Conservation (phyloP, 2,888 invertebrate genomes). For the Acrobeloides nanus region DNA sequence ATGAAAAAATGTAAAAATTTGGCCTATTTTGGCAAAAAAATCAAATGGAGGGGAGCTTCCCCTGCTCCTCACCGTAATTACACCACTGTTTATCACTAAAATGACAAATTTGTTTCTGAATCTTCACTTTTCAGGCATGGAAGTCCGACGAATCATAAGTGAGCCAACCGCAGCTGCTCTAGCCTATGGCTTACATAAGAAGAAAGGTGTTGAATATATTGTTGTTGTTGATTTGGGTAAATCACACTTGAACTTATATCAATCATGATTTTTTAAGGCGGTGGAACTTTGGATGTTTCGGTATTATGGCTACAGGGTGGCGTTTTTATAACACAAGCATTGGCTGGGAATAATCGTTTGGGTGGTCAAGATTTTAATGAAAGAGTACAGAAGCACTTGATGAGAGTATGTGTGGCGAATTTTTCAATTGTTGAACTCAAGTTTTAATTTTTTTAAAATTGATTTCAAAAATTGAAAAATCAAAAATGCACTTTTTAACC, state of each 20-base stretch:
- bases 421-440: constrained; percentile 2
- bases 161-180: constrained; percentile 60
- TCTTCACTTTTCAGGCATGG: constrained; percentile 51
- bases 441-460: constrained; percentile 7
- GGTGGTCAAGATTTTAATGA: constrained; percentile 60
- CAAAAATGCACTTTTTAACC: neutral
- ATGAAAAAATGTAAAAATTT: no score
- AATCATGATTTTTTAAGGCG: constrained; percentile 25
- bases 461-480: constrained; percentile 12
- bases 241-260: constrained; percentile 17
- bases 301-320: constrained; percentile 58
- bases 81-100: no score
- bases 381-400: constrained; percentile 54
- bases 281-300: constrained; percentile 57
- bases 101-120: no score
- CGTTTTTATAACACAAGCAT: constrained; percentile 58
- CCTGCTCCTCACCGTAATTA: no score
- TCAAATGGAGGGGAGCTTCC: no score
- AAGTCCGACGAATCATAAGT: constrained; percentile 57
- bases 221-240: constrained; percentile 59
- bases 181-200: constrained; percentile 59
- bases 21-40: no score
- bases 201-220: constrained; percentile 56
- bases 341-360: constrained; percentile 60
- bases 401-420: constrained; percentile 19